Percentiles rank a stretch among this genome's conserved stretches.
Conservation (phyloP, 1,140 invertebrate genomes). For the Batillaria attramentaria region DNA sequence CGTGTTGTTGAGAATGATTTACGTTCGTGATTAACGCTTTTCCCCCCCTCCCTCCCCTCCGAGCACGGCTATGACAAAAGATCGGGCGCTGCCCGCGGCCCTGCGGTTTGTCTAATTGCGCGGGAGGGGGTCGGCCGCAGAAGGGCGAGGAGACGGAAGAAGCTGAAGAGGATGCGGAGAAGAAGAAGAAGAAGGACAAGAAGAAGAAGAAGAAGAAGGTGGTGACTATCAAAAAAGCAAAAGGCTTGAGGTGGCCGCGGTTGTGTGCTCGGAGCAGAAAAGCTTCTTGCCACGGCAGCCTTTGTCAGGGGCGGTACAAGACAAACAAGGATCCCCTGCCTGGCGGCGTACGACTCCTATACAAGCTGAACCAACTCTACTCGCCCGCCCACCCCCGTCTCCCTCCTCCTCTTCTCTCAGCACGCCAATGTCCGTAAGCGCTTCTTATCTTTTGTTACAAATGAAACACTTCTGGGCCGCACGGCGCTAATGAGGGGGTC, state of each 20-base stretch:
- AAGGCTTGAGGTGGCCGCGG: not conserved
- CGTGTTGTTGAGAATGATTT: conserved; percentile 28
- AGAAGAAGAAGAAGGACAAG: not conserved
- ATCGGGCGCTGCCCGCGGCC: not conserved
- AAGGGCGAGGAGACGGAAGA: not conserved
- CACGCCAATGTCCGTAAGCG: not conserved
- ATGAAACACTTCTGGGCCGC: not conserved
- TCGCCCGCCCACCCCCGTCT: not conserved
- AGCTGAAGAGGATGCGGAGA: not conserved
- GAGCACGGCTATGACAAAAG: conserved; percentile 7
- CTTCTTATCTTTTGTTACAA: conserved; percentile 23
- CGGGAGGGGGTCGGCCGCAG: not conserved
- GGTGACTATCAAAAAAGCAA: not conserved
- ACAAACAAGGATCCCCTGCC: conserved; percentile 12
- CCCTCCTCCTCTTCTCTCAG: not conserved
- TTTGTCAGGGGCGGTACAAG: not conserved
- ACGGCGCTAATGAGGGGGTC: conserved; percentile 13
- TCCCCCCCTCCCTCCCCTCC: not conserved
- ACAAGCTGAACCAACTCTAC: too few relatives aligned
- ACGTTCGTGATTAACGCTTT: conserved; percentile 25
- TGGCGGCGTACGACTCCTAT: too few relatives aligned
- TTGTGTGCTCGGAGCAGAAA: not conserved
- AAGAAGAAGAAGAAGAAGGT: not conserved
- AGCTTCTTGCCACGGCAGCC: not conserved
- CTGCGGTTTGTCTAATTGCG: conserved; percentile 27